Percentiles rank a stretch among this genome's conserved stretches.
Evolutionary conservation across 2,113 vertebrate genomes (phyloP).

Genomic region (Phoenicopterus ruber): DNA sequence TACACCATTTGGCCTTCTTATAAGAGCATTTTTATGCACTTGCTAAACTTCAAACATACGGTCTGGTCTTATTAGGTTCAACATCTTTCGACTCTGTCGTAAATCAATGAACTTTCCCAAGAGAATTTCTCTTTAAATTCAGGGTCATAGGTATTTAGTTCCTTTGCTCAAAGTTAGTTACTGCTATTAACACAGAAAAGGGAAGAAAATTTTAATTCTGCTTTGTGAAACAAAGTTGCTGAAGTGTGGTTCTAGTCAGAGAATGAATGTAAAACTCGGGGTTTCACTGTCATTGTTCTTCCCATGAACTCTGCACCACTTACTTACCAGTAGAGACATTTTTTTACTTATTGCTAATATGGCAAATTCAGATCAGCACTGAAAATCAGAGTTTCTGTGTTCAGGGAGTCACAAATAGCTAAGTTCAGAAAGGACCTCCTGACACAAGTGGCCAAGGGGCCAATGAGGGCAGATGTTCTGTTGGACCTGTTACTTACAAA

Average conservation of each 20-base stretch:
- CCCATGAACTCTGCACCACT: background rate
- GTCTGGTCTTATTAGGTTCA: background rate
- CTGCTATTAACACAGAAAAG: background rate
- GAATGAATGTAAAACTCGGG: background rate
- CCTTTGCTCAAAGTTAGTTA: background rate
- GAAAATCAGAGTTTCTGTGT: background rate
- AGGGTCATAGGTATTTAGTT: background rate
- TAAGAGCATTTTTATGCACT: background rate
- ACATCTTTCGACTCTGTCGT: background rate
- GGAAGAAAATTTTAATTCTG: background rate
- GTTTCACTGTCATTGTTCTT: background rate
- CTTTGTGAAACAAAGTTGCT: background rate
- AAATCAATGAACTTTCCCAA: background rate
- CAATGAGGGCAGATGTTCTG: background rate
- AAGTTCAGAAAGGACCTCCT: background rate
- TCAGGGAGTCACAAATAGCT: background rate
- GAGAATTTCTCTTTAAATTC: background rate
- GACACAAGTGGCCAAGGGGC: background rate
- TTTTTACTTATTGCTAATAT: background rate
- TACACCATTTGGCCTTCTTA: background rate
- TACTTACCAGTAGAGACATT: background rate
- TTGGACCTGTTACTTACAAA: background rate
- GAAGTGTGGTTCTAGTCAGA: background rate
- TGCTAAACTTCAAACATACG: background rate
- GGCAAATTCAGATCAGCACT: background rate